These are phyloP conservation scores for Pedionomus torquatus DNA, from an alignment of 2,113 vertebrate genomes.

Conservation along the genomic window DNA sequence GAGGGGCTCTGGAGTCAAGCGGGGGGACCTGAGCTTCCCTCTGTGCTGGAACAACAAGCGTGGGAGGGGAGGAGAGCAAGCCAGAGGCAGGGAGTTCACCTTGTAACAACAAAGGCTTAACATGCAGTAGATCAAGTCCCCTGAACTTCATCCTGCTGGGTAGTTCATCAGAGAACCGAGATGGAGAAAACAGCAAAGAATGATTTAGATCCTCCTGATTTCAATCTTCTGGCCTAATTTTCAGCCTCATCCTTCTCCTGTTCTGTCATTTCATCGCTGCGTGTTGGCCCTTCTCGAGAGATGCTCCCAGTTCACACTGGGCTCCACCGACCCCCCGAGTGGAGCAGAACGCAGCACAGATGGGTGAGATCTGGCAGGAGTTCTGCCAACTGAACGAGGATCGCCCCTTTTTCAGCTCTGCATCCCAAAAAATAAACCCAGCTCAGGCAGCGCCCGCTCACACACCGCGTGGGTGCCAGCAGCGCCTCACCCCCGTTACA, in stretches of 20 bases:
- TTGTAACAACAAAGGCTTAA: conserved; percentile 58
- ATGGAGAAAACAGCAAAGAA: conserved; percentile 33
- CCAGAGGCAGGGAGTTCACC: conserved; percentile 38
- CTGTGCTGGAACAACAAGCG: conserved; percentile 75
- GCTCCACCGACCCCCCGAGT: neutral
- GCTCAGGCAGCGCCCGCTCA: neutral
- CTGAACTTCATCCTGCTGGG: conserved; percentile 56
- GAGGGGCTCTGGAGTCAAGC: conserved; percentile 61
- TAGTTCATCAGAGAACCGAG: conserved; percentile 59
- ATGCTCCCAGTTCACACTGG: neutral
- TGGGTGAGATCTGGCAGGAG: neutral
- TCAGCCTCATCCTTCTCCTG: conserved; percentile 35
- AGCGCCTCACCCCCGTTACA: neutral
- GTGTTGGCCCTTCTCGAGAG: neutral
- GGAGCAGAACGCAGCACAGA: neutral
- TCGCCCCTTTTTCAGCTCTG: neutral
- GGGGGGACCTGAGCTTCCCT: conserved; percentile 70
- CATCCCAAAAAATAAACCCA: neutral
- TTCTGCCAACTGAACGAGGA: neutral
- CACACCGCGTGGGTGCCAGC: neutral
- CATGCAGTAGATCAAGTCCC: conserved; percentile 44
- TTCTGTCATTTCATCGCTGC: neutral
- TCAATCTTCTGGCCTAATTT: conserved; percentile 51
- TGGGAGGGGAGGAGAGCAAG: conserved; percentile 63
- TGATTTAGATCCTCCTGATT: conserved; percentile 11